phyloP scores from a whole-genome alignment of 2,797 vertebrate genomes.

The Oreonectes daqikongensis region DNA sequence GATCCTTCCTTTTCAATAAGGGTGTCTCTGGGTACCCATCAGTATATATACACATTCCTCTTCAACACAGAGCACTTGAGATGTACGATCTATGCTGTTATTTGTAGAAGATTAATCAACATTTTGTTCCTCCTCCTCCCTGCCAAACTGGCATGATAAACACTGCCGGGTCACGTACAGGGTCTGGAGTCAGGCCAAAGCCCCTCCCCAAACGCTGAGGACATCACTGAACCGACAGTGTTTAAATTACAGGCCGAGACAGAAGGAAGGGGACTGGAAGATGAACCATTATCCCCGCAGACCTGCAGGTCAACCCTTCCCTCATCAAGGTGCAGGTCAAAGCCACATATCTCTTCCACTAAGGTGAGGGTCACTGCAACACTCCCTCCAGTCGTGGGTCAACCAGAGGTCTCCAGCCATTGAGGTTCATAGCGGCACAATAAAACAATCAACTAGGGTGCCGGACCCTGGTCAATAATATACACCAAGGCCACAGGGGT shows the following conservation, averaged over 20 bases:
- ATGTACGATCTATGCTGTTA: constrained; percentile 54
- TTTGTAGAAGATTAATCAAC: constrained; percentile 73
- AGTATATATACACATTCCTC: constrained; percentile 46
- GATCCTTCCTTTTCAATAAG: constrained; percentile 13
- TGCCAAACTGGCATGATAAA: constrained; percentile 67
- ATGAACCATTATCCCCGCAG: constrained; percentile 60
- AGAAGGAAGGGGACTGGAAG: constrained; percentile 54
- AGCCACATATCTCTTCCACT: constrained; percentile 81
- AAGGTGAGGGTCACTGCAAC: constrained; percentile 79
- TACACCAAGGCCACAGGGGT: constrained; percentile 71
- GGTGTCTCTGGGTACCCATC: constrained; percentile 18
- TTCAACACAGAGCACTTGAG: constrained; percentile 28
- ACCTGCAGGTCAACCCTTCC: constrained; percentile 70
- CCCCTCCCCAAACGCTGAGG: constrained; percentile 58
- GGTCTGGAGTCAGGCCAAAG: constrained; percentile 65
- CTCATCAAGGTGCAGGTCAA: constrained; percentile 78
- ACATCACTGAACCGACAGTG: constrained; percentile 60
- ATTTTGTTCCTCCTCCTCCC: constrained; percentile 57
- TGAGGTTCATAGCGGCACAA: constrained; percentile 83
- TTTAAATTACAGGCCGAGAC: constrained; percentile 74
- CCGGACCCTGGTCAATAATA: constrained; percentile 79
- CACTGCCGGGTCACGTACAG: constrained; percentile 62
- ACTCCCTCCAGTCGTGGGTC: constrained; percentile 71
- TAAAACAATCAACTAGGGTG: constrained; percentile 79
- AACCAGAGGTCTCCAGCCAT: constrained; percentile 76